Evolutionary conservation across 2,113 vertebrate species (phyloP), one percentile per base, ranked within the genome.

Genomic region (Crocuta crocuta): DNA sequence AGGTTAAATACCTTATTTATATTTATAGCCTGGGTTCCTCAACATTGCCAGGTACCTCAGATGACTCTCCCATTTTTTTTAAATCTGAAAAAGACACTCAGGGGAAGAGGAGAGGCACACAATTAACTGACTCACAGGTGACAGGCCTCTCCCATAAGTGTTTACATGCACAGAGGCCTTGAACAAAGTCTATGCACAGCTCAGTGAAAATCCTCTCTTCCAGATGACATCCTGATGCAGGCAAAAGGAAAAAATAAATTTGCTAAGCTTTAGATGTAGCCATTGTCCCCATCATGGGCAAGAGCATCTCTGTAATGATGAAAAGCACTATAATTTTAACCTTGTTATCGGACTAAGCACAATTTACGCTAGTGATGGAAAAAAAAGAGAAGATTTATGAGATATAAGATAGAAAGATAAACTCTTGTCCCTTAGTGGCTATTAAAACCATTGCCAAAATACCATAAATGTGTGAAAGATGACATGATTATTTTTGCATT

Each of bases 361-460:
- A 94, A 73, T 96, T 96, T 91, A 95, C 23, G 1, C 92, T 61
- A 43, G n/a, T 33, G 92, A 93, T 89, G 63, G 73, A 68, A 76
- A 90, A 84, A 86, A 31, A 33, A 74, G 28, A 53, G 88, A 88
- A 95, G 93, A 95, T 97, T 97, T 95, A 85, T 50, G 93, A 85
- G 92, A 86, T 73, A 21, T 71, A 83, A 94, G 86, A 95, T 85
- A n/a, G 93, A 96, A 95, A 92, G 95, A 98, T 96, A 97, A 98
- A 96, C 93, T 97, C 93, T 35, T 78, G 74, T 94, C 91, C 91
- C 89, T 97, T 65, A 66, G 96, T 50, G 71, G 58, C 82, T 95
- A 83, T 97, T 95, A 97, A 87, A 97, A 91, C 94, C 71, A 43
- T 87, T 92, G 94, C 87, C 78, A 91, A 97, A 95, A 96, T 94